A percentile compares a stretch with the other conserved stretches of the same genome.
These are phyloP conservation scores for Drosophila prosaltans DNA, from an alignment of 1,140 invertebrate genomes.

Conservation along the genomic window DNA sequence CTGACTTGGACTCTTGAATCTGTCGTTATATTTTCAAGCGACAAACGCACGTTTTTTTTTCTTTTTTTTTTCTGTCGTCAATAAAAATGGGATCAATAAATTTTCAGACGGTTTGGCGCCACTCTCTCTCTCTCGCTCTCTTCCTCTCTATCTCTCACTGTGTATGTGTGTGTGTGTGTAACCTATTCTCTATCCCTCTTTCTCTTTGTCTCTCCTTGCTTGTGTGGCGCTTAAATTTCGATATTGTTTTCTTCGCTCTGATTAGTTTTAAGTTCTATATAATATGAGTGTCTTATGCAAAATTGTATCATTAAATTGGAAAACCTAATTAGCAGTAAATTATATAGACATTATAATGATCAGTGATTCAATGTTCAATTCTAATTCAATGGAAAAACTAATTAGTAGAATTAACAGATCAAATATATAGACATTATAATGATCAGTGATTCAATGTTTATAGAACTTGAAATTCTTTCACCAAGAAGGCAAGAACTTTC, in stretches of 20 bases:
- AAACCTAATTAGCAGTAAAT: too few relatives aligned
- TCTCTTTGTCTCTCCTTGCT: conserved; percentile 2
- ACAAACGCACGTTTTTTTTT: conserved; percentile 4
- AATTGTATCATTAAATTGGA: not conserved
- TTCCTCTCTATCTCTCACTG: not conserved
- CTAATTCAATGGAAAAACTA: too few relatives aligned
- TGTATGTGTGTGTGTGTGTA: not conserved
- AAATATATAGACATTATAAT: too few relatives aligned
- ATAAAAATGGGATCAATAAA: conserved; percentile 77
- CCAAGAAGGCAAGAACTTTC: too few relatives aligned
- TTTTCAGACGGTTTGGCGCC: conserved; percentile 78
- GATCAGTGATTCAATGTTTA: too few relatives aligned
- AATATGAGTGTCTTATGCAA: conserved; percentile 2
- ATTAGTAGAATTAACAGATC: too few relatives aligned
- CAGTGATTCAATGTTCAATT: too few relatives aligned
- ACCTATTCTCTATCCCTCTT: not conserved
- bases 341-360: too few relatives aligned
- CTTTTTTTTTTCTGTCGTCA: conserved; percentile 41
- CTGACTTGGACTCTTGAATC: not conserved
- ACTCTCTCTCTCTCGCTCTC: conserved; percentile 25
- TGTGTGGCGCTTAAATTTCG: not conserved
- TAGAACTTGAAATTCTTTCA: too few relatives aligned
- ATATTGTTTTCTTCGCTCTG: not conserved
- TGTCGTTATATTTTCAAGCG: not conserved
- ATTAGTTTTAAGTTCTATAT: not conserved